phyloP scores from a whole-genome alignment of 2,113 vertebrate genomes.

The Mohoua ochrocephala region DNA sequence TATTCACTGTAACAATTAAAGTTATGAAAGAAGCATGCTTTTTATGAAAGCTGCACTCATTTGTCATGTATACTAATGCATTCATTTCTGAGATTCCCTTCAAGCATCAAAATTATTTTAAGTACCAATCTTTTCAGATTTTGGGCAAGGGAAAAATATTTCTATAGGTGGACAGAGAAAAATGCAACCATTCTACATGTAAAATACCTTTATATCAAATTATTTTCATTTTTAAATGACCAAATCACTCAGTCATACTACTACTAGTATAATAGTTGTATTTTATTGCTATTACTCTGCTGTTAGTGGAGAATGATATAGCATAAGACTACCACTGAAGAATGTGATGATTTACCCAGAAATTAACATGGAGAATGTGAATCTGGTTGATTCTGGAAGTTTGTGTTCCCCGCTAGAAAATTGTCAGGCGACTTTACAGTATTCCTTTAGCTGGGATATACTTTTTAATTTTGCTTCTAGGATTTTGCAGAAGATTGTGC shows the following conservation, averaged over 20 bases:
- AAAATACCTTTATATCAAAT: neutral
- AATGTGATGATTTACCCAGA: neutral
- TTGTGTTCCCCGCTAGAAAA: neutral
- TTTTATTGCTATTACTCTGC: neutral
- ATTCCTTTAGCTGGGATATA: neutral
- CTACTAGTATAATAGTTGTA: neutral
- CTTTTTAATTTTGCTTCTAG: neutral
- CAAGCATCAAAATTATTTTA: neutral
- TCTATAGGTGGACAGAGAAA: neutral
- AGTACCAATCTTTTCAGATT: neutral
- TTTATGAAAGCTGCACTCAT: neutral
- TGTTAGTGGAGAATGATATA: neutral
- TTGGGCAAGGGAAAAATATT: neutral
- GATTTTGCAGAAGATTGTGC: neutral
- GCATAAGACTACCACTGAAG: neutral
- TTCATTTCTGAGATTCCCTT: neutral
- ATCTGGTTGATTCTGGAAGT: neutral
- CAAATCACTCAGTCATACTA: neutral
- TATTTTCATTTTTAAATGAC: neutral
- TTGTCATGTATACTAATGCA: neutral
- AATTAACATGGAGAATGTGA: neutral
- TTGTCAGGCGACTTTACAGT: neutral
- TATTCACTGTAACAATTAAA: neutral
- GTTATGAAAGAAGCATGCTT: neutral
- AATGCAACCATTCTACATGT: neutral